These are phyloP conservation scores for Antheraea pernyi DNA, from an alignment of 1,140 invertebrate species.

Conservation along the genomic window DNA sequence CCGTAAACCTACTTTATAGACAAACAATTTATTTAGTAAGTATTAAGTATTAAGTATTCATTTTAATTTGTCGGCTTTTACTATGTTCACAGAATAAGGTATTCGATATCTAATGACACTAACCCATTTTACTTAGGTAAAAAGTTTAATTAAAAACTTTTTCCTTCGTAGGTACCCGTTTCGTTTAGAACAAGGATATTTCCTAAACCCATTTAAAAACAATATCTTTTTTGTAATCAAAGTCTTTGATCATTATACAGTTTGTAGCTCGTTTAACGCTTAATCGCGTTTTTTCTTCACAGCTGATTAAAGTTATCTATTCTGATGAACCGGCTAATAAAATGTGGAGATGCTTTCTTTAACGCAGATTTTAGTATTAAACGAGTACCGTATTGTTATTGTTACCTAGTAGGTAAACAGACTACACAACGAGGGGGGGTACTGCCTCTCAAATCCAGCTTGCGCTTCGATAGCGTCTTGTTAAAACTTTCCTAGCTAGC, in stretches of 20 bases:
- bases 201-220: slow-evolving; percentile 18
- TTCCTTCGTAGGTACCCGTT: neutral
- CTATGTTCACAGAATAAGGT: too few species aligned
- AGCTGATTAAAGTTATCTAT: slow-evolving; percentile 53
- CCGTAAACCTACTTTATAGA: too few species aligned
- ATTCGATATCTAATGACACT: too few species aligned
- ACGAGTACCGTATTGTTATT: neutral
- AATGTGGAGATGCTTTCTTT: neutral
- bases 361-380: neutral
- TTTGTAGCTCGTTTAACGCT: slow-evolving; percentile 52
- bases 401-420: too few species aligned
- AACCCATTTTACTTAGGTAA: neutral
- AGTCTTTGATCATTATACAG: slow-evolving; percentile 57
- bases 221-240: slow-evolving; percentile 32
- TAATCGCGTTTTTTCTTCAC: slow-evolving; percentile 44
- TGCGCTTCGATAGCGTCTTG: too few species aligned
- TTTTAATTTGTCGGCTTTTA: too few species aligned
- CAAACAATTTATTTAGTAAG: too few species aligned
- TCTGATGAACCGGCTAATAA: slow-evolving; percentile 25
- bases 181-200: neutral
- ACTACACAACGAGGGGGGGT: too few species aligned
- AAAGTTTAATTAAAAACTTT: slow-evolving; percentile 5
- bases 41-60: too few species aligned
- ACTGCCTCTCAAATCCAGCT: too few species aligned
- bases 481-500: too few species aligned